Base-by-base conservation (phyloP, 2,888 invertebrate genomes). In the Dyspetes luteomarginatus region DNA sequence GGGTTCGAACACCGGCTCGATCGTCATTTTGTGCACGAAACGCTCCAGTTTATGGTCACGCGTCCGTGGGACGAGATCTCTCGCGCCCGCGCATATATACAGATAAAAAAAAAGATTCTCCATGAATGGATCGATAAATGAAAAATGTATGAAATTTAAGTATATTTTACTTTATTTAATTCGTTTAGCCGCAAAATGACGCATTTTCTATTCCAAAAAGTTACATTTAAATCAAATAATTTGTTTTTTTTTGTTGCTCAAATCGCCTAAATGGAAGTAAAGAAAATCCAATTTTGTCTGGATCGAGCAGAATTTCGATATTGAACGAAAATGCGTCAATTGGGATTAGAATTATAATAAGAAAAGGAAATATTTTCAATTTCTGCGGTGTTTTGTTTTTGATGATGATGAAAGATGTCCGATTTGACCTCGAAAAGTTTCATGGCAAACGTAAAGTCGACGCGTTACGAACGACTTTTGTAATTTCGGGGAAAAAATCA, bases 21-120 rank as follows among this genome's bases (percentile, higher is more conserved):
- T 65, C 56, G 55, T 52, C 15, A 19, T 45, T 56, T 24, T 28
- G 43, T 28, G 56, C 78, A 64, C 55, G 52, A 74, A 72, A 79
- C 28, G 74, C 79, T 79, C 48, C 56, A 50, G 58, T 79, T 79
- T 79, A 52, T 65, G 24, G 30, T 62, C 52, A 55, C 26, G 30
- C 0, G 41, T 52, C 19, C 52, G 62, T 62, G 67, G 50, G 62
- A 62, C 48, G 72, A 52, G 60, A 48, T 68, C 64, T 15, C 15
- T 17, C 50, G 62, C 4, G 3, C 50, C 50, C 12, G n/a, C 19
- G 22, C 50, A 9, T 7, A 22, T 45, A 36, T 2, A 36, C 3
- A 28, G 28, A 28, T 28, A 28, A 36, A 36, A 36, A 36, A 15
- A n/a, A 15, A 17, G 45, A 45, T 17, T 45, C 17, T 4, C 15